Conservation (phyloP, 2,888 invertebrate species). For the Standfussiana lucernea region DNA sequence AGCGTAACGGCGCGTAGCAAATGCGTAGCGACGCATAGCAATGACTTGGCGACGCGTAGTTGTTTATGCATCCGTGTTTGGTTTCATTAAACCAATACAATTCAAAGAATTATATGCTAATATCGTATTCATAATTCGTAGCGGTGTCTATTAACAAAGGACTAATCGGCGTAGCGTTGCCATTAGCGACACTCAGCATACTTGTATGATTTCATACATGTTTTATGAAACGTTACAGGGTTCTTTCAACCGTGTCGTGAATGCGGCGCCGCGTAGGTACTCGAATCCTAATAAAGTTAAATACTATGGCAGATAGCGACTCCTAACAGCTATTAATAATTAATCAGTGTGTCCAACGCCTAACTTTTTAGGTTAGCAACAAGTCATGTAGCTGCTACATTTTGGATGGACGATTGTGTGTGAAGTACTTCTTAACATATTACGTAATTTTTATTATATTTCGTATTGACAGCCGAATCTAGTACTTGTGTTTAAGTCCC, state of each 20-base stretch:
- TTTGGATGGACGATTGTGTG: background rate
- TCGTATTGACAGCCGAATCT: background rate
- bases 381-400: background rate
- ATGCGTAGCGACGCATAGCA: background rate
- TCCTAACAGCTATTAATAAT: background rate
- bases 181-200: background rate
- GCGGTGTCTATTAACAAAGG: background rate
- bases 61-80: background rate
- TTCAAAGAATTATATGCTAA: background rate
- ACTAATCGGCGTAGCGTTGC: background rate
- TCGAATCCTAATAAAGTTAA: background rate
- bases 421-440: constrained; percentile 1
- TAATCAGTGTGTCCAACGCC: constrained; percentile 9
- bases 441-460: background rate
- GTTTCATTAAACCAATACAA: background rate
- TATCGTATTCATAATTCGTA: background rate
- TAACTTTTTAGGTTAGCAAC: constrained; percentile 21
- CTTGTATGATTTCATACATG: background rate
- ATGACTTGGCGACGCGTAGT: background rate
- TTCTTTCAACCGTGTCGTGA: background rate
- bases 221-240: background rate
- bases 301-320: background rate
- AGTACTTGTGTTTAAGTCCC: background rate
- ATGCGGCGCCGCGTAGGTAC: background rate
- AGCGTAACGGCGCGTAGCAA: background rate